Conservation (phyloP, 2,888 invertebrate genomes). For the Dynastes tityus region DNA sequence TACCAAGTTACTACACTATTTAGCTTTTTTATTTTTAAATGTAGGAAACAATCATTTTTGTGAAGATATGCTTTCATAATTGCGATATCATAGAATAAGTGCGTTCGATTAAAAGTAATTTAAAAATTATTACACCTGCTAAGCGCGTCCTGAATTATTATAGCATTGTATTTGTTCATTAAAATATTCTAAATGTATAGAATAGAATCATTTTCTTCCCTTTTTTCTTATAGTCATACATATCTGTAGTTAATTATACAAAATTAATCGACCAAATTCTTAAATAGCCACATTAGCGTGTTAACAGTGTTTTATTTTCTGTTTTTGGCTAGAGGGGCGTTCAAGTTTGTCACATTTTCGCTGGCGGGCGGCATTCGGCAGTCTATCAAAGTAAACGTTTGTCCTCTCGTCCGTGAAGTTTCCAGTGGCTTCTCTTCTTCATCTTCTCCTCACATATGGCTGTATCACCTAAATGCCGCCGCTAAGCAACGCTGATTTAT, state of each 20-base stretch:
- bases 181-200: no score
- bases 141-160: no score
- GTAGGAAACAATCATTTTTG: no score
- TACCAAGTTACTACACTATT: no score
- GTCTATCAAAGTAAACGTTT: constrained; percentile 57
- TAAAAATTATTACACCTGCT: no score
- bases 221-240: not conserved
- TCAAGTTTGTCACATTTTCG: constrained; percentile 62
- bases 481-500: constrained; percentile 51
- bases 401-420: constrained; percentile 59
- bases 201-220: no score
- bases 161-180: no score
- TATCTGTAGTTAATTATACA: not conserved
- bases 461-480: constrained; percentile 44
- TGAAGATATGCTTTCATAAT: no score
- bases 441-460: constrained; percentile 55
- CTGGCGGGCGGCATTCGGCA: constrained; percentile 59
- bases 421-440: constrained; percentile 42
- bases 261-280: constrained; percentile 27
- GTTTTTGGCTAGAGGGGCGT: constrained; percentile 54
- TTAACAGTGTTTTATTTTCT: constrained; percentile 44
- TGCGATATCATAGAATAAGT: no score
- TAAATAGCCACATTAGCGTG: constrained; percentile 13
- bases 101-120: no score
- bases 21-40: no score